A percentile compares a stretch with the other conserved stretches of the same genome.
Evolutionary conservation across 2,797 vertebrate species (phyloP).

Genomic region (Glossophaga mutica): DNA sequence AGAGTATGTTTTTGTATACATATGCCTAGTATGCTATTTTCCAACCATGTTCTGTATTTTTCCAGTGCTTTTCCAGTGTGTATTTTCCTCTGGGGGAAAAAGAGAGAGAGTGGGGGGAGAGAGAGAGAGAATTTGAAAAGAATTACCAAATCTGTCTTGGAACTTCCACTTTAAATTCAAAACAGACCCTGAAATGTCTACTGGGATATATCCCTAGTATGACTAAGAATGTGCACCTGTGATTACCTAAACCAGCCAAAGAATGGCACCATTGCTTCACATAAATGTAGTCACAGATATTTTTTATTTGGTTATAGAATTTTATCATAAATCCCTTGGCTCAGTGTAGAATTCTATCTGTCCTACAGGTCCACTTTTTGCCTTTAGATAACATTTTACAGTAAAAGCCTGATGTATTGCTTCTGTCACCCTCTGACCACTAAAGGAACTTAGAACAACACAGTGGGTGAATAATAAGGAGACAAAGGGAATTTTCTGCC

Average conservation of each 20-base stretch:
- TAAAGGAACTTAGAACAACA: slow-evolving; percentile 48
- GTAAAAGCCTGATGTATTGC: slow-evolving; percentile 54
- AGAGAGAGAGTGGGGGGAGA: neutral
- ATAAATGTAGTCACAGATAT: slow-evolving; percentile 66
- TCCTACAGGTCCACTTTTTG: slow-evolving; percentile 68
- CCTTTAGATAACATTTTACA: slow-evolving; percentile 69
- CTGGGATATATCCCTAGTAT: slow-evolving; percentile 70
- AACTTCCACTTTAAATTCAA: slow-evolving; percentile 80
- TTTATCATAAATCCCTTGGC: slow-evolving; percentile 64
- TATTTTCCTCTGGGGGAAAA: slow-evolving; percentile 51
- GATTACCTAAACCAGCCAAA: slow-evolving; percentile 75
- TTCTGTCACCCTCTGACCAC: slow-evolving; percentile 69
- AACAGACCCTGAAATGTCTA: slow-evolving; percentile 77
- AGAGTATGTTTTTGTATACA: neutral
- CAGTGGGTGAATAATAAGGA: slow-evolving; percentile 56
- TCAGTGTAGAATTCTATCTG: slow-evolving; percentile 59
- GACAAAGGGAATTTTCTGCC: slow-evolving; percentile 47
- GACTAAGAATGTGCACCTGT: slow-evolving; percentile 73
- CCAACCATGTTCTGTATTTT: neutral
- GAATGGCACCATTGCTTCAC: slow-evolving; percentile 74
- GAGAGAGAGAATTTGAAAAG: slow-evolving; percentile 67
- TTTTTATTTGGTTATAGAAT: slow-evolving; percentile 66
- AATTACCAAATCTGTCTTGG: slow-evolving; percentile 76
- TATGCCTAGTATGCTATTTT: neutral
- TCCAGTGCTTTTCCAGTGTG: slow-evolving; percentile 16